Evolutionary conservation across 2,797 vertebrate genomes (phyloP).

Genomic region (Botia almorhae): DNA sequence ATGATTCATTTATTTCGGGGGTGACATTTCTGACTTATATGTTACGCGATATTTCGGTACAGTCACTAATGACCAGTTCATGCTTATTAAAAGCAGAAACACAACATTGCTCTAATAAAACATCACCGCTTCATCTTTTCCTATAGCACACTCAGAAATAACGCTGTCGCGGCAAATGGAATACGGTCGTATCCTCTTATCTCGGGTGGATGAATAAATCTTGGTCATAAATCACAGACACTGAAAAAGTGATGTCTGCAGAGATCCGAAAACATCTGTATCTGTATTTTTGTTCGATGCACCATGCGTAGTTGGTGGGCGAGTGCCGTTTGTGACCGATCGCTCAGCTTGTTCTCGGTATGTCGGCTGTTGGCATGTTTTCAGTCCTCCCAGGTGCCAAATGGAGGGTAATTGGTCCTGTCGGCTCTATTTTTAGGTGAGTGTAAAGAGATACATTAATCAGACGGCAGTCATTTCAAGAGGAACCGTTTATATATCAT

Average conservation of each 20-base stretch:
- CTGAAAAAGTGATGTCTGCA: constrained; percentile 19
- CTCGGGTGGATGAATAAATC: constrained; percentile 26
- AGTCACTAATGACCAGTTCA: constrained; percentile 10
- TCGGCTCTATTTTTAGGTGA: constrained; percentile 43
- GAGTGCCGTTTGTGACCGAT: constrained; percentile 35
- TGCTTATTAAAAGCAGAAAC: not conserved
- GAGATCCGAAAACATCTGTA: constrained; percentile 43
- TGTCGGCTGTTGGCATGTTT: constrained; percentile 36
- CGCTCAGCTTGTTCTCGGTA: constrained; percentile 30
- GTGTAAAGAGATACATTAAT: constrained; percentile 51
- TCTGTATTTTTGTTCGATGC: not conserved
- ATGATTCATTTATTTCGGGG: not conserved
- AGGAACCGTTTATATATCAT: constrained; percentile 28
- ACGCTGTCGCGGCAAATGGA: constrained; percentile 5
- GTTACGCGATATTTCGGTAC: not conserved
- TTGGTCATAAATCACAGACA: constrained; percentile 23
- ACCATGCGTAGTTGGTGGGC: constrained; percentile 12
- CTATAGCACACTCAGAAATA: constrained; percentile 1
- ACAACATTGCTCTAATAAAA: constrained; percentile 3
- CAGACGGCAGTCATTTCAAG: constrained; percentile 30
- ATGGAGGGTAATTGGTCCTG: constrained; percentile 51
- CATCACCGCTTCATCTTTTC: not conserved
- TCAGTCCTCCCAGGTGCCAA: constrained; percentile 47
- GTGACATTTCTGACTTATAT: not conserved
- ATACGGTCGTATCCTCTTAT: constrained; percentile 20